A percentile compares a stretch with the other conserved stretches of the same genome.
Conservation (phyloP, 1,140 invertebrate genomes). For the Sitophilus oryzae region DNA sequence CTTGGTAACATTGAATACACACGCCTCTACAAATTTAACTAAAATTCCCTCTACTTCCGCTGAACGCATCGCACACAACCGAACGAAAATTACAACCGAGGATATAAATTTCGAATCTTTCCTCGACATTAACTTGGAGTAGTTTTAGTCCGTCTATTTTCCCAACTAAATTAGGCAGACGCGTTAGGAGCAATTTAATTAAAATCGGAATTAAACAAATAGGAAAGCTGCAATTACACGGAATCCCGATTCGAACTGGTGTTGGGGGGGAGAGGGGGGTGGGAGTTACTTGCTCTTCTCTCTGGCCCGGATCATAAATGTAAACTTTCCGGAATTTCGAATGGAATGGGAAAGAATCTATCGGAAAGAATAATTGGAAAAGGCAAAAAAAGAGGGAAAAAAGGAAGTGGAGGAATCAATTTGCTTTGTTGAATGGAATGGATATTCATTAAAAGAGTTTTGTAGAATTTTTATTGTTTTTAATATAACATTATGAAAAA, state of each 20-base stretch:
- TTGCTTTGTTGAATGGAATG: no score
- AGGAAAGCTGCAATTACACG: constrained; percentile 16
- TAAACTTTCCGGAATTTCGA: not conserved
- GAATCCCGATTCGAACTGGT: constrained; percentile 1
- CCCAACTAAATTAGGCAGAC: constrained; percentile 21
- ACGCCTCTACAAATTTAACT: no score
- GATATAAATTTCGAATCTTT: constrained; percentile 21
- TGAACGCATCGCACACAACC: no score
- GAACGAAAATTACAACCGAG: constrained; percentile 10
- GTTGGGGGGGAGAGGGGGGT: not conserved
- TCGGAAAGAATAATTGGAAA: no score
- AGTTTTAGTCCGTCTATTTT: constrained; percentile 22
- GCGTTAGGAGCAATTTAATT: constrained; percentile 23
- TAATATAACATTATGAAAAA: no score
- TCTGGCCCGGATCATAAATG: not conserved
- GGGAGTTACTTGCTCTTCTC: not conserved
- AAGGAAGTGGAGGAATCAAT: no score
- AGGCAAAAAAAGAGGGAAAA: no score
- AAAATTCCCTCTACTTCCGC: no score
- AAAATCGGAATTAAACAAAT: constrained; percentile 24
- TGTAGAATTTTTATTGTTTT: no score
- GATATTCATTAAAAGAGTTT: no score
- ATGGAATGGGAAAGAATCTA: not conserved
- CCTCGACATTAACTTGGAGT: constrained; percentile 23
- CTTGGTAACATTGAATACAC: no score